Conservation (phyloP, 2,797 vertebrate genomes). For the Pelodytes ibericus region DNA sequence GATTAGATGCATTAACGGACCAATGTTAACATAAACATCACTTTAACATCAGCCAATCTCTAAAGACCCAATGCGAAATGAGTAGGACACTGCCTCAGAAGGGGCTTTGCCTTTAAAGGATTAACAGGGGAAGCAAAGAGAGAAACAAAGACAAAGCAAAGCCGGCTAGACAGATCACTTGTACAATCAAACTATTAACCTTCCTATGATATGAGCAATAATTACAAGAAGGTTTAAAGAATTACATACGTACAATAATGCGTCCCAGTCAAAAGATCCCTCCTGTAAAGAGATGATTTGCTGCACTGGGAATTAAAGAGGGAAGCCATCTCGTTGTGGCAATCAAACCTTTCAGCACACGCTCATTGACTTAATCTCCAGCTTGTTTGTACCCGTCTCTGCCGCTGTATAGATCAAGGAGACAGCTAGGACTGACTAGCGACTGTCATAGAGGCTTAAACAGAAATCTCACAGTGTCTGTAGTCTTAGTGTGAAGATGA, state of each 20-base stretch:
- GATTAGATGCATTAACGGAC: no score
- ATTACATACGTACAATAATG: constrained; percentile 33
- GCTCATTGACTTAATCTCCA: constrained; percentile 27
- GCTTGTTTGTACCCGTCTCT: constrained; percentile 30
- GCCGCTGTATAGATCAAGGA: background rate
- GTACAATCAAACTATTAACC: constrained; percentile 24
- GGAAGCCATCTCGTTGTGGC: constrained; percentile 23
- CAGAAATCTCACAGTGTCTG: background rate
- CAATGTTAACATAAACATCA: no score
- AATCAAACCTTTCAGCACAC: constrained; percentile 35
- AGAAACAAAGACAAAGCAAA: no score
- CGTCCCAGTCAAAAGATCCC: constrained; percentile 25
- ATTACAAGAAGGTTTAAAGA: constrained; percentile 40
- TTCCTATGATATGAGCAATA: constrained; percentile 4
- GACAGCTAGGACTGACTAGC: background rate
- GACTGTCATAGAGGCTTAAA: background rate
- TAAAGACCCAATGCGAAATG: no score
- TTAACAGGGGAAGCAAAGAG: no score
- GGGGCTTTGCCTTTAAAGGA: no score
- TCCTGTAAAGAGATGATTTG: constrained; percentile 36
- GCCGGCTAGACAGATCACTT: background rate
- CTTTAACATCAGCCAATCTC: no score
- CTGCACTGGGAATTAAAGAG: constrained; percentile 39
- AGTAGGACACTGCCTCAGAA: no score
- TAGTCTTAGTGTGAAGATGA: background rate